Base-by-base conservation (phyloP, 2,113 vertebrate species). In the Fregata magnificens region DNA sequence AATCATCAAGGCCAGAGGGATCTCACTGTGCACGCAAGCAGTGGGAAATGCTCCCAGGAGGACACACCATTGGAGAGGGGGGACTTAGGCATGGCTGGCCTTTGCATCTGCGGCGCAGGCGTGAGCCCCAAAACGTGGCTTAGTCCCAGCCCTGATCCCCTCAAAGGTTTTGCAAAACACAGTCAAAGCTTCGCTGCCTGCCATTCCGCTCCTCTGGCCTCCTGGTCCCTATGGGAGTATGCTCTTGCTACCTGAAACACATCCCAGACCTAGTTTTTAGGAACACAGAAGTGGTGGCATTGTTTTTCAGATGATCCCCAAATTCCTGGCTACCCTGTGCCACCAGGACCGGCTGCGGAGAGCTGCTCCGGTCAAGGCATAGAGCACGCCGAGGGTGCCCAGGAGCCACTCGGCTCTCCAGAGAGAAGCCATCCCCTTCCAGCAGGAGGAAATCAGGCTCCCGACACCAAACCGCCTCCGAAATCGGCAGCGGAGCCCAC, bases 241-340 rank as follows among this genome's bases (percentile, higher is more conserved):
- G 10, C 13, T 25, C 32, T 19, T 20, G 12, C 32, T 16, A 6
- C 58, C 58, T 3, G 11, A 11, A 58, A 21, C 1, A 3, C 6
- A 1, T 25, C 20, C 49, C 31, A 7, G 59, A 7, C 15, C 5
- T 13, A 1, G 7, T 4, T 59, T 21, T 7, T 17, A 14, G 62
- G 42, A 40, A 10, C 36, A 9, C 36, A 6, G 32, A 9, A 13
- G 26, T 1, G 19, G 32, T 47, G 50, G 9, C 25, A 3, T 17
- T 42, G 4, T 8, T 29, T 6, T 34, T 31, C 6, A 0, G 0
- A 10, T 0, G 20, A 19, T 7, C 18, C 55, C 44, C 61, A 36
- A 3, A 49, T 29, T 53, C 61, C 55, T 3, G 22, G 11, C 20
- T 13, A 0, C 21, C 70, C 71, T 84, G 3, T 0, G 2, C 10